Evolutionary conservation across 1,140 invertebrate genomes (phyloP), one percentile per base, ranked within the genome.

Genomic region (Atta colombica): DNA sequence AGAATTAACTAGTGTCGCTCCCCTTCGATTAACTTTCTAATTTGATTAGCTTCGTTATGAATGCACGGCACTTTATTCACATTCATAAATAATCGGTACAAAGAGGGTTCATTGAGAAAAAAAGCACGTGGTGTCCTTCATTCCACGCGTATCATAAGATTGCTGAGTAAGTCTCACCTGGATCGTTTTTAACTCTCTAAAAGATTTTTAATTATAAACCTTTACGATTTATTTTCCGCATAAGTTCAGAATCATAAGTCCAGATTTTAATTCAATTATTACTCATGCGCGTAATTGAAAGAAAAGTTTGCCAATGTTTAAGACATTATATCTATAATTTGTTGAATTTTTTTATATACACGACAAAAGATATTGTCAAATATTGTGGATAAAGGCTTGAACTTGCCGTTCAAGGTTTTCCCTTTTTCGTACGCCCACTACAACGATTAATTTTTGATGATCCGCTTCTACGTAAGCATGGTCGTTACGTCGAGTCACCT

Each of bases 81-180:
- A 16, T 49, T 35, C 10, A 65, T 58, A 81, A 77, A 55, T 58
- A 81, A 81, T 88, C 31, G 31, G 35, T 21, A 53, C 16, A 55
- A 53, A 55, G 68, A 69, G 31, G 72, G 75, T 84, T 87, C 69
- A 86, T 91, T 74, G 85, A 85, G 86, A 91, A 91, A 89, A 90
- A 88, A 89, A 45, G 61, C 86, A 90, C 71, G 63, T 90, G 89
- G 21, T 88, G 87, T 66, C 39, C 72, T 77, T 18, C 35, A 14
- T 71, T 35, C 16, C 69, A 21, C 35, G 25, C 35, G 6, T 71
- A 63, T 55, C 77, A 21, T 74, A 55, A 85, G 49, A 61, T 72
- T 86, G 89, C 87, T 78, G 91, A 86, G 39, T 91, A 87, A 91
- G 86, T 88, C 75, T 87, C 89, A 90, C 85, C 90, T 87, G 89